These are phyloP conservation scores for Pardalotus punctatus DNA, from an alignment of 2,113 vertebrate genomes.

Conservation along the genomic window DNA sequence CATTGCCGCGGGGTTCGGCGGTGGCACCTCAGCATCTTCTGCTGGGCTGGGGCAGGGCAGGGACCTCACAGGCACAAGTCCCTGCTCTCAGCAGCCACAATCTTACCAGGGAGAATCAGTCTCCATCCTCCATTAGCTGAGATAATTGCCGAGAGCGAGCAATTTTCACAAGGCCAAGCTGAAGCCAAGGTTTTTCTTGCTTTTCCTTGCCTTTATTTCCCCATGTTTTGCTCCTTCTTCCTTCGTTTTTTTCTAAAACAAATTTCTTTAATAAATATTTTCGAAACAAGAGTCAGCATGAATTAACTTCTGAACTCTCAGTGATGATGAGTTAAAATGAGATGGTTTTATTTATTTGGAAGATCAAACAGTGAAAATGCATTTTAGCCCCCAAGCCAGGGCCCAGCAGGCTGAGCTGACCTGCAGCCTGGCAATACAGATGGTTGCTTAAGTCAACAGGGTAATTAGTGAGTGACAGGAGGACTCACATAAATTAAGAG, in stretches of 20 bases:
- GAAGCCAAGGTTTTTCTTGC: neutral
- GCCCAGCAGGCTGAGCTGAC: neutral
- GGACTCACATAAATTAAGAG: neutral
- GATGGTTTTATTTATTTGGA: neutral
- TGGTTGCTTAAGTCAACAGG: neutral
- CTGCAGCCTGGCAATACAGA: neutral
- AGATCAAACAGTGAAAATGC: neutral
- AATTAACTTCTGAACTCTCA: neutral
- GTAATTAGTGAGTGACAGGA: neutral
- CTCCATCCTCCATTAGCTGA: neutral
- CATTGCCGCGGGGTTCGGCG: neutral
- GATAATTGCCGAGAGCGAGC: neutral
- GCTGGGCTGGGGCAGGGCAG: neutral
- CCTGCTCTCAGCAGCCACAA: fast-evolving
- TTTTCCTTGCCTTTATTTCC: neutral
- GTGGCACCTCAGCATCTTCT: neutral
- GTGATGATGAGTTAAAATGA: neutral
- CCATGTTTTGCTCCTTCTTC: neutral
- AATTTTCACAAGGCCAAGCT: neutral
- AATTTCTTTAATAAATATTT: neutral
- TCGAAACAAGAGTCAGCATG: neutral
- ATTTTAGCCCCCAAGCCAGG: neutral
- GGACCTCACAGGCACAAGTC: neutral
- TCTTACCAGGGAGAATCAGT: neutral
- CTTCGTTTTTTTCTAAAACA: neutral